Percentiles rank a stretch among this genome's conserved stretches.
phyloP scores from a whole-genome alignment of 2,888 invertebrate genomes.

The Keiferia lycopersicella region DNA sequence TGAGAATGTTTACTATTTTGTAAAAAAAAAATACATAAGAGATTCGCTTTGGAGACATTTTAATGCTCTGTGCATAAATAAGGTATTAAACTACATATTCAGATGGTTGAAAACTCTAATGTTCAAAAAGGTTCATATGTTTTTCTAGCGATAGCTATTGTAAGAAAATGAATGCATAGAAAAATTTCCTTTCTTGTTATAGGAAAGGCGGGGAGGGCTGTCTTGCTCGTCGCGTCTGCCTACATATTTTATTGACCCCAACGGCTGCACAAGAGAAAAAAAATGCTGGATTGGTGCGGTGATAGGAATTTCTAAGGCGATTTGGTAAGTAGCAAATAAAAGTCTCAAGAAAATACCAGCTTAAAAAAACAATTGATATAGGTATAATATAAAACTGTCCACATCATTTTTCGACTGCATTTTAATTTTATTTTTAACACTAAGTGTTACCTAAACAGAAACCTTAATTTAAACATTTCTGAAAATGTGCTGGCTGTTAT shows the following conservation, averaged over 20 bases:
- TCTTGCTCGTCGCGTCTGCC: conserved; percentile 66
- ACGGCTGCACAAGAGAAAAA: conserved; percentile 41
- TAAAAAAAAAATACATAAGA: background rate
- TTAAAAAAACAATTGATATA: too few relatives aligned
- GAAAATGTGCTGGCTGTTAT: too few relatives aligned
- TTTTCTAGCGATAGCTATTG: conserved; percentile 54
- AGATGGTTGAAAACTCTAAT: conserved; percentile 12
- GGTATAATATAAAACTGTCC: too few relatives aligned
- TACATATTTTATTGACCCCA: conserved; percentile 79
- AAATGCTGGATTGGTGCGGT: conserved; percentile 45
- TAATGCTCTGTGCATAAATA: background rate
- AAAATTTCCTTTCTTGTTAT: conserved; percentile 77
- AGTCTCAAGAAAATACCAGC: too few relatives aligned
- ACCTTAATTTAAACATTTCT: too few relatives aligned
- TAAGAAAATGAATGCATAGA: conserved; percentile 74
- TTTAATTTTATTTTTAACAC: too few relatives aligned
- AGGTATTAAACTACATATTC: background rate
- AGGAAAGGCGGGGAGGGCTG: conserved; percentile 67
- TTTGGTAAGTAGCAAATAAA: too few relatives aligned
- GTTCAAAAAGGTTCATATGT: conserved; percentile 45
- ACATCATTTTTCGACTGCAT: too few relatives aligned
- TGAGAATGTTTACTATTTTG: too few relatives aligned
- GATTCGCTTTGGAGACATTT: background rate
- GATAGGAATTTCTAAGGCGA: conserved; percentile 35
- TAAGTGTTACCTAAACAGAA: too few relatives aligned